Conservation (phyloP, 2,797 vertebrate species). For the Phalloptychus januarius region DNA sequence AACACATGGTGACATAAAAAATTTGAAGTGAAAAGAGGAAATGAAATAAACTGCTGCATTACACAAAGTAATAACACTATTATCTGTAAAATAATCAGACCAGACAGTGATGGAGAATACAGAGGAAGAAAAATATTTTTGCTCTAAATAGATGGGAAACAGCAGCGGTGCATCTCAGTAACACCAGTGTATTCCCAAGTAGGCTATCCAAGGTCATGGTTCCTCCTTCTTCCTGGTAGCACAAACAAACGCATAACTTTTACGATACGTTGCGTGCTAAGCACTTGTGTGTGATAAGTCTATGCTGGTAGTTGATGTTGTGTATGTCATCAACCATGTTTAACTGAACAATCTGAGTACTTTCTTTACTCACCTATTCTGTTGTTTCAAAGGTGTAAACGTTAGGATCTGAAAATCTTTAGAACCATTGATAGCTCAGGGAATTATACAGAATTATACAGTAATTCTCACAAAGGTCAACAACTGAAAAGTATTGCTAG, state of each 20-base stretch:
- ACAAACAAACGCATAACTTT: background rate
- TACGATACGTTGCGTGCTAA: background rate
- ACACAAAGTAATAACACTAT: too few relatives aligned
- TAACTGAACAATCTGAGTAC: background rate
- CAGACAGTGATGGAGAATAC: background rate
- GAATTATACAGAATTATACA: background rate
- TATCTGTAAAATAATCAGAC: background rate
- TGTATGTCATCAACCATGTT: background rate
- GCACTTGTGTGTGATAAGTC: background rate
- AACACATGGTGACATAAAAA: constrained; percentile 6
- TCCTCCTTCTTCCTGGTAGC: background rate
- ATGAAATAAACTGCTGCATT: background rate
- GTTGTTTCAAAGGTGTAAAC: background rate
- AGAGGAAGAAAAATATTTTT: constrained; percentile 18
- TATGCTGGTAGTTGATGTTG: background rate
- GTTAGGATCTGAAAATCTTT: background rate
- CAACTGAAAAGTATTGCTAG: background rate
- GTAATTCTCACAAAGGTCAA: background rate
- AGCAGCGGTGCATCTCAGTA: constrained; percentile 41
- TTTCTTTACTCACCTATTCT: background rate
- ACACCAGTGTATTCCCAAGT: constrained; percentile 42
- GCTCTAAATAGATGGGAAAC: constrained; percentile 28
- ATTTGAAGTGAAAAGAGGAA: constrained; percentile 17
- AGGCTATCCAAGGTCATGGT: constrained; percentile 14
- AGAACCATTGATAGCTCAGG: background rate